Conservation (phyloP, 1,140 invertebrate species). For the Tetraneura akinire region DNA sequence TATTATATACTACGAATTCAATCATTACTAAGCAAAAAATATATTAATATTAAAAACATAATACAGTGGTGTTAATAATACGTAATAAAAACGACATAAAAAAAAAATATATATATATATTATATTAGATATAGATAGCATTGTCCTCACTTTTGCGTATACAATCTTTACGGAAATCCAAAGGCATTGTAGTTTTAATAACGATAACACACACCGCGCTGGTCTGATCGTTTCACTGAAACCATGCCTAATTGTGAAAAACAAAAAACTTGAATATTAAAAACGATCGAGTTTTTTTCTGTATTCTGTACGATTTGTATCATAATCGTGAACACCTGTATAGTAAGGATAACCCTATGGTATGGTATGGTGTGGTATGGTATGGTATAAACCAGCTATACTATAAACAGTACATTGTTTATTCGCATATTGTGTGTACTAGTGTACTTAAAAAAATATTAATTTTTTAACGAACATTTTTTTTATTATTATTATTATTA, state of each 20-base stretch:
- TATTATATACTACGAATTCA: slow-evolving; percentile 27
- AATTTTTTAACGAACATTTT: no score
- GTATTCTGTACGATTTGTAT: no score
- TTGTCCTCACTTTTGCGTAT: slow-evolving; percentile 39
- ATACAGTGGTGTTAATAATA: neutral
- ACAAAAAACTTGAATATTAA: slow-evolving; percentile 22
- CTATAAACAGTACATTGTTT: no score
- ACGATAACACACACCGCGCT: slow-evolving; percentile 31
- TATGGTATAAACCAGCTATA: no score
- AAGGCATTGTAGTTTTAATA: slow-evolving; percentile 46
- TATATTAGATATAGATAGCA: neutral
- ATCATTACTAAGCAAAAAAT: slow-evolving; percentile 7
- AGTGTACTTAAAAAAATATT: no score
- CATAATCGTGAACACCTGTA: no score
- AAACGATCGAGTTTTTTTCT: neutral
- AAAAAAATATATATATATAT: neutral
- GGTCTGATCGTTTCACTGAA: slow-evolving; percentile 36
- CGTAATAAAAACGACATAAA: neutral
- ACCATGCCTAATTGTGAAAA: slow-evolving; percentile 42
- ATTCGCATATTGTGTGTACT: no score
- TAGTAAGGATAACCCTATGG: no score
- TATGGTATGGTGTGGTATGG: no score
- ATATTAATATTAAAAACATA: slow-evolving; percentile 22
- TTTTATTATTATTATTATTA: no score
- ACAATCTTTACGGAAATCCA: slow-evolving; percentile 38